Base-by-base conservation (phyloP, 92 coral and sea anemone species). In the Phenganax marumi region DNA sequence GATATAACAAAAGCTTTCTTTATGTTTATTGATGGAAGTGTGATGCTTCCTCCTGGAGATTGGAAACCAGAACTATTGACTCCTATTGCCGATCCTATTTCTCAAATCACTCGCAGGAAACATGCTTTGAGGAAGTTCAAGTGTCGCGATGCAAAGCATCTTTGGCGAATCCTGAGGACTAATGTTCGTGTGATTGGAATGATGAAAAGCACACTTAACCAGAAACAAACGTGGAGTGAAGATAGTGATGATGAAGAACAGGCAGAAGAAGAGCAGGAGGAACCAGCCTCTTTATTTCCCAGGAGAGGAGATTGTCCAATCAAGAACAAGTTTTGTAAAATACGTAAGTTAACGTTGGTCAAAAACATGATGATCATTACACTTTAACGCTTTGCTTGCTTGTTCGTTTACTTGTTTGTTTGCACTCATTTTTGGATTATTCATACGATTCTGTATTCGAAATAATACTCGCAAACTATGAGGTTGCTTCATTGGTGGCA, bases 221-320 rank as follows among this genome's bases (percentile, higher is more conserved):
- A 39, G 71, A 58, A 52, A 58, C 14, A 58, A 6, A 8, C 18
- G 9, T 19, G 13, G 57, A 13, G 19, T 26, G 82, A 48, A 21
- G 51, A 22, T 3, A 16, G 4, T 8, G 68, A 56, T 39, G 68
- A 56, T 39, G 82, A 58, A 14, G 65, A 50, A 49, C 23, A 57
- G 10, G 65, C 43, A 10, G 39, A 21, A 58, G 65, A 10, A 8
- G 54, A 58, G 5, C 54, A 58, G 13, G 71, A 46, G 33, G 82
- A 18, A 48, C 13, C 82, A 11, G 61, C 3, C n/a, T 21, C 70
- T 7, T 77, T 56, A 56, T 62, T 77, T 58, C 82, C 82, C 23
- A 77, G 57, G 52, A 58, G 82, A 77, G 82, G 82, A 50, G 82
- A 77, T 39, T 77, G 82, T 77, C 82, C 82, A 77, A 11, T 77